These are phyloP conservation scores for Cataglyphis cursor DNA, from an alignment of 2,888 invertebrate genomes.

Conservation along the genomic window DNA sequence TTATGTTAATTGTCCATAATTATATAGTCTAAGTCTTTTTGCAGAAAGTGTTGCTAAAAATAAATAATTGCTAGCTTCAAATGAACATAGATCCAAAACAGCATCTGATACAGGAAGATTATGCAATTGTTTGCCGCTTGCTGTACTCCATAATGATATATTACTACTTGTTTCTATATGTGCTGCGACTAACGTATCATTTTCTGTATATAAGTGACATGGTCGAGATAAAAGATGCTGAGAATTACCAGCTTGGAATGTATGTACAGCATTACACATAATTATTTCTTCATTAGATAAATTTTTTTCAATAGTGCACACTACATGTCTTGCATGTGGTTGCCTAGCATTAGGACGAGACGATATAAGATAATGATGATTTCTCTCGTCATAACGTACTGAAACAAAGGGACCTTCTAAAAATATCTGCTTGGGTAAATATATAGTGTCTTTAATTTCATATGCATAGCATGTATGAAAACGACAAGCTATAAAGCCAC, in stretches of 20 bases:
- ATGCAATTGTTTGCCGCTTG: conserved; percentile 87
- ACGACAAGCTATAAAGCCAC: conserved; percentile 92
- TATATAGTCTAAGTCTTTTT: conserved; percentile 90
- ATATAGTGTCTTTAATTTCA: conserved; percentile 86
- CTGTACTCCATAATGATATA: conserved; percentile 90
- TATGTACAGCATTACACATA: conserved; percentile 88
- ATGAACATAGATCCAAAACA: conserved; percentile 90
- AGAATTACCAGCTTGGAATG: conserved; percentile 90
- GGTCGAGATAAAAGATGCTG: conserved; percentile 91
- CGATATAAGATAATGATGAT: conserved; percentile 91
- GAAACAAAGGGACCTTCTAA: conserved; percentile 93
- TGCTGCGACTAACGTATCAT: conserved; percentile 90
- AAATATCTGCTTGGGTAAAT: conserved; percentile 87
- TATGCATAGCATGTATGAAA: conserved; percentile 92
- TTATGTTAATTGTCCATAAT: conserved; percentile 79
- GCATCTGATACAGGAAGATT: conserved; percentile 90
- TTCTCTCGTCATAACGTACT: conserved; percentile 90
- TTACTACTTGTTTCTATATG: conserved; percentile 92
- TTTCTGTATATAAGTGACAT: conserved; percentile 88
- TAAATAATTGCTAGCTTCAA: conserved; percentile 87
- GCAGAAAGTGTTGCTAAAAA: conserved; percentile 90
- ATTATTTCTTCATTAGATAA: conserved; percentile 86
- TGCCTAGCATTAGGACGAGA: conserved; percentile 89
- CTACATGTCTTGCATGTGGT: conserved; percentile 87
- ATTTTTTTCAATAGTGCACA: conserved; percentile 87